phyloP scores from a whole-genome alignment of 2,888 invertebrate genomes.

The Conchocele bisecta region DNA sequence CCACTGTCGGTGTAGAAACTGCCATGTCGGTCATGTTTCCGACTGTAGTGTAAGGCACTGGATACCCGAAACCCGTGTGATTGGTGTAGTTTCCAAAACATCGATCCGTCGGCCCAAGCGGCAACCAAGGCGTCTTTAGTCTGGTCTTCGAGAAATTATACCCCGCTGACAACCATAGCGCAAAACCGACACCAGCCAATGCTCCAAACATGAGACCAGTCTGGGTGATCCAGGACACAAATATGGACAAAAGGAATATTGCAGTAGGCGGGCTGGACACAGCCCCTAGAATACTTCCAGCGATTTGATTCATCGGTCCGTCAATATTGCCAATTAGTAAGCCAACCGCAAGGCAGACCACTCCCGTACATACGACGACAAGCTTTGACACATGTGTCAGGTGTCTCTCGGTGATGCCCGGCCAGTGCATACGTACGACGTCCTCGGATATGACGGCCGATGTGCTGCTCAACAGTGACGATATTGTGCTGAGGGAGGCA shows the following conservation, averaged over 20 bases:
- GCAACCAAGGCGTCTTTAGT: constrained; percentile 17
- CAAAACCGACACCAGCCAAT: constrained; percentile 17
- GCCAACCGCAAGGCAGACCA: constrained; percentile 27
- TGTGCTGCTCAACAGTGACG: too few species aligned
- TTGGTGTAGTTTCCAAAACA: too few species aligned
- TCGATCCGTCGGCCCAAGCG: constrained; percentile 19
- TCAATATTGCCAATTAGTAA: constrained; percentile 26
- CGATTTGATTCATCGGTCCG: constrained; percentile 43
- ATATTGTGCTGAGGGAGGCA: too few species aligned
- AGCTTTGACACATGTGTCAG: constrained; percentile 40
- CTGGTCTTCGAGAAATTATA: constrained; percentile 27
- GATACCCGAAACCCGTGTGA: too few species aligned
- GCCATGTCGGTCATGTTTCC: too few species aligned
- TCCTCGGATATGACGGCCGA: too few species aligned
- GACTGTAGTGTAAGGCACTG: too few species aligned
- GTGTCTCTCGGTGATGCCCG: constrained; percentile 7
- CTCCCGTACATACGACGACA: constrained; percentile 25
- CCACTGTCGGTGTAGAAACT: too few species aligned
- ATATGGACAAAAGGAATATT: constrained; percentile 44
- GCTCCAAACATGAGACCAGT: constrained; percentile 39
- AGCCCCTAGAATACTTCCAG: constrained; percentile 42
- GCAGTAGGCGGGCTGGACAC: constrained; percentile 41
- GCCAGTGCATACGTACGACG: too few species aligned
- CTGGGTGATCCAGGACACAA: constrained; percentile 28
- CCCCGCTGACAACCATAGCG: too few species aligned